Conservation (phyloP, 2,888 invertebrate species). For the Myathropa florea region DNA sequence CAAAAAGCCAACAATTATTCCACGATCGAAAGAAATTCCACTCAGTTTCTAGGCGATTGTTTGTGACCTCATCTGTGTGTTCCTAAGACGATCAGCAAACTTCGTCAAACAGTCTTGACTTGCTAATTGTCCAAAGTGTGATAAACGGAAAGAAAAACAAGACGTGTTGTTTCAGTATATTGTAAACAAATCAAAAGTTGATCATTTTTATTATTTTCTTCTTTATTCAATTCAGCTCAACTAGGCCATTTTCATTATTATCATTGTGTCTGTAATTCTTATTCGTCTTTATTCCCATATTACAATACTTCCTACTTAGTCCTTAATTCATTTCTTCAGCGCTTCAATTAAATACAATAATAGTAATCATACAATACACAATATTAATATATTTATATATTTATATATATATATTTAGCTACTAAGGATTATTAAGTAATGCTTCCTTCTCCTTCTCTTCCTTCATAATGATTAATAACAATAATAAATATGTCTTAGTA, state of each 20-base stretch:
- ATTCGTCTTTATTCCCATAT: constrained; percentile 49
- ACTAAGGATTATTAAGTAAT: constrained; percentile 62
- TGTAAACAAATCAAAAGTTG: constrained; percentile 63
- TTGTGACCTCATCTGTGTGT: no score
- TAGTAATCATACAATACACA: constrained; percentile 54
- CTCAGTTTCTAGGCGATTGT: no score
- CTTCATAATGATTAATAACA: constrained; percentile 54
- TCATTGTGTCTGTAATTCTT: constrained; percentile 54
- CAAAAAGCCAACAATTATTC: no score
- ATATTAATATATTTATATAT: constrained; percentile 35
- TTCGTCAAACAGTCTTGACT: no score
- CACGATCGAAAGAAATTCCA: no score
- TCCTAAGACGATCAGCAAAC: no score
- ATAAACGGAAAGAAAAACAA: not conserved
- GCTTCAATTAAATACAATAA: constrained; percentile 44
- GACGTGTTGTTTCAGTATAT: not conserved
- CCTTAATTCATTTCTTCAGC: constrained; percentile 51
- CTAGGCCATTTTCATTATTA: constrained; percentile 43
- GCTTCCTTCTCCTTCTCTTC: constrained; percentile 1
- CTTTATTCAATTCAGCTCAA: constrained; percentile 32
- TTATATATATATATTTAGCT: constrained; percentile 64
- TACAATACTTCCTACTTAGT: constrained; percentile 30
- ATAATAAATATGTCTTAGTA: constrained; percentile 57
- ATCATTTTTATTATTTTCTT: constrained; percentile 33
- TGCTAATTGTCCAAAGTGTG: no score